Conservation (phyloP, 2,113 vertebrate species). For the Struthidea cinerea region DNA sequence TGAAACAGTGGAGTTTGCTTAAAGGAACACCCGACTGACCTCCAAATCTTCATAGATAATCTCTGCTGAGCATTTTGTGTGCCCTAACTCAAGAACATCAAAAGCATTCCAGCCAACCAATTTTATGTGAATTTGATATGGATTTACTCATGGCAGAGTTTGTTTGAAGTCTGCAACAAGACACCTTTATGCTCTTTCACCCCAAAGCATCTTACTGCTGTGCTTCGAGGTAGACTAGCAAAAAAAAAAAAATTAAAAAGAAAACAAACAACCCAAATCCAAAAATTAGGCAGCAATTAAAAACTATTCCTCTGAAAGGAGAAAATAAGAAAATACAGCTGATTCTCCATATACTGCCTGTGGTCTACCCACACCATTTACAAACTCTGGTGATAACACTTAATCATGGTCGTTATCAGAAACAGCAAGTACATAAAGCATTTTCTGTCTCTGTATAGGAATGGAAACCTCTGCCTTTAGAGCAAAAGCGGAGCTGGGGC, state of each 20-base stretch:
- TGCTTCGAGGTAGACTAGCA: background rate
- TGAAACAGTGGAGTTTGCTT: background rate
- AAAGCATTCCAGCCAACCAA: background rate
- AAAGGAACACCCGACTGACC: background rate
- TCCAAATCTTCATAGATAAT: background rate
- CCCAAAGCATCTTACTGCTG: background rate
- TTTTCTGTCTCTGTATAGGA: background rate
- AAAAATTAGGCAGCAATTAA: background rate
- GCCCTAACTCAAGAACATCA: conserved; percentile 16
- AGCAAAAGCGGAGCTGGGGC: background rate
- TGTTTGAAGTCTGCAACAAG: conserved; percentile 37
- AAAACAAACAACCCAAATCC: background rate
- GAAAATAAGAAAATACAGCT: background rate
- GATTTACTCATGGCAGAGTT: conserved; percentile 1
- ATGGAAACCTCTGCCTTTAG: background rate
- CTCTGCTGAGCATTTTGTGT: background rate
- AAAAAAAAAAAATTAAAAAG: background rate
- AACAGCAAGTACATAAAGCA: background rate
- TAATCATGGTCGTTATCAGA: background rate
- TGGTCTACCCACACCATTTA: background rate
- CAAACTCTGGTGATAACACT: background rate
- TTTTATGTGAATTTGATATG: conserved; percentile 23
- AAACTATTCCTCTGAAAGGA: background rate
- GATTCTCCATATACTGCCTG: background rate
- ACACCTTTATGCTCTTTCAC: background rate